Base-by-base conservation (phyloP, 2,113 vertebrate species). In the Deroptyus accipitrinus region DNA sequence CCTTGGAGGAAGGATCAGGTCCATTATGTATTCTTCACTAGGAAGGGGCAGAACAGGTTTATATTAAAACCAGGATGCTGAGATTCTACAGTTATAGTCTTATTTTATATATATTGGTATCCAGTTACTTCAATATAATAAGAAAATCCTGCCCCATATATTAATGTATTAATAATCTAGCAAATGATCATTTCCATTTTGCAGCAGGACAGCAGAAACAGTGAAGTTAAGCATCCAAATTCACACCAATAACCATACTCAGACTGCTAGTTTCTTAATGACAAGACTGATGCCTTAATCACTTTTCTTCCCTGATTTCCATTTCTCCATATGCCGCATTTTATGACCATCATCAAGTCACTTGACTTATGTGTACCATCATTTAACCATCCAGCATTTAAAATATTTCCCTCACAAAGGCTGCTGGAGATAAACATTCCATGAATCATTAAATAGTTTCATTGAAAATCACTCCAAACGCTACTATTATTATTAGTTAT, bases 381-480 rank as follows among this genome's bases (percentile, higher is more conserved):
- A 68, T 94, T 95, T 92, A 91, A 51, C 24, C 35, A 91, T 87
- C 42, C 31, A 86, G 78, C 70, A 88, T 72, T 84, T 94, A 79
- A 89, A 84, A 69, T n/a, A 79, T n/a, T 78, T 84, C 35, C 18
- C 18, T 91, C 27, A 51, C 39, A 89, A 82, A 91, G 57, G 15
- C 44, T 89, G 14, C 37, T 0, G 6, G 77, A 91, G 80, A 86
- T 4, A 95, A 94, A 86, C 59, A 64, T 84, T 94, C 92, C 44
- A 91, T 91, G 87, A 93, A 86, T 90, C 79, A 78, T 90, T 94
- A 90, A 76, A 86, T 59, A 44, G 13, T 75, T 95, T 46, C 16
- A 83, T 39, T 93, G 86, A 96, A 93, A 86, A 92, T 90, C 76
- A 86, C 57, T 86, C 44, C 33, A 88, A 67, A 95, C 66, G 78